Conservation (phyloP, 2,797 vertebrate species). For the Dryobates pubescens region DNA sequence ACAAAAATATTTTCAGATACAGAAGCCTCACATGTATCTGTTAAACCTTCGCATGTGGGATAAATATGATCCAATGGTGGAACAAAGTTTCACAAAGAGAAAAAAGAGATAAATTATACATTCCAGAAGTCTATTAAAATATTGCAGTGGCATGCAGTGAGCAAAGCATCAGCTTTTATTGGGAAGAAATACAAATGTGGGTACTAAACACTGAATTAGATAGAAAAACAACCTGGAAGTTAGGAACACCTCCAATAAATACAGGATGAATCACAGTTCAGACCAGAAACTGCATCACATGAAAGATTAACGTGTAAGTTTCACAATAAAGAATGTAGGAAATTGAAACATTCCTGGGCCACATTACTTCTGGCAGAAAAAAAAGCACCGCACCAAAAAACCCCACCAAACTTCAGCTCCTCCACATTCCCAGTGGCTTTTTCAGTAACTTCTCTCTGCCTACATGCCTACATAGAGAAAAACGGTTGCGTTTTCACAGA, state of each 20-base stretch:
- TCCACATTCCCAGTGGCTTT: constrained; percentile 14
- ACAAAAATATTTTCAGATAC: constrained; percentile 43
- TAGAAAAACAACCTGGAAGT: constrained; percentile 33
- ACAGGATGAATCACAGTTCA: constrained; percentile 45
- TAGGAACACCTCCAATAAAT: constrained; percentile 51
- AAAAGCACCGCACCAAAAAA: too few relatives aligned
- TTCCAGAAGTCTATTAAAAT: constrained; percentile 47
- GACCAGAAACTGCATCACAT: constrained; percentile 46
- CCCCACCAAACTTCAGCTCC: background rate
- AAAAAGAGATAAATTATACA: constrained; percentile 17
- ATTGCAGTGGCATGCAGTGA: constrained; percentile 47
- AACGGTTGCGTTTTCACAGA: constrained; percentile 38
- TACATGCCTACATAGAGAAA: constrained; percentile 11
- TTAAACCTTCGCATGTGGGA: constrained; percentile 10
- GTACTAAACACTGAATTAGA: background rate
- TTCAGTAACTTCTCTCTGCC: constrained; percentile 47
- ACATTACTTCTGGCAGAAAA: constrained; percentile 10
- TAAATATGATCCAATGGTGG: constrained; percentile 26
- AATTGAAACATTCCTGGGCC: constrained; percentile 36
- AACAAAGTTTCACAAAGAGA: constrained; percentile 1
- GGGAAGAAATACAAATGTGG: constrained; percentile 30
- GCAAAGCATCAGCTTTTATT: constrained; percentile 40
- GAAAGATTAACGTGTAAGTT: constrained; percentile 29
- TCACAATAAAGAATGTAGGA: constrained; percentile 40
- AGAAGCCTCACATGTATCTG: constrained; percentile 7